phyloP scores from a whole-genome alignment of 92 coral and sea anemone genomes.

The Zoanthus sociatus region DNA sequence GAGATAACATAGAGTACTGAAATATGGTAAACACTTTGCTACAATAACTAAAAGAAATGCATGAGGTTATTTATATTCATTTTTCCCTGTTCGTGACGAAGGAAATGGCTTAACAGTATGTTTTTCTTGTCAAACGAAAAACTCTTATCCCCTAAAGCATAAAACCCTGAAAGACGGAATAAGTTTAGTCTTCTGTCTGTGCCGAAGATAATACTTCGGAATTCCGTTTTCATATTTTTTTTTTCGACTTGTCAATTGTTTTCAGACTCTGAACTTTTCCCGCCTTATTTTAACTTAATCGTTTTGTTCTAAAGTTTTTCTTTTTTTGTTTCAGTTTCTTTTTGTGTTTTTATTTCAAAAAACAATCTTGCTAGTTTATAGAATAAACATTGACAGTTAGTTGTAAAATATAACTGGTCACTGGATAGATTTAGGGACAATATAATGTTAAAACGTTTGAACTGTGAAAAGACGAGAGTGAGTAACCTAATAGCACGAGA shows the following conservation, averaged over 20 bases:
- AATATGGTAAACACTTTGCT: too few species aligned
- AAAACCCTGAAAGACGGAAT: neutral
- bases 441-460: too few species aligned
- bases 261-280: conserved; percentile 14
- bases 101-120: neutral
- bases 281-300: neutral
- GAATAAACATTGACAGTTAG: neutral
- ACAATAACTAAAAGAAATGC: too few species aligned
- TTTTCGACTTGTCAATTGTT: neutral
- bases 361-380: neutral
- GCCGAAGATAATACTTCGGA: neutral
- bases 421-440: too few species aligned
- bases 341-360: neutral
- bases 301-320: neutral
- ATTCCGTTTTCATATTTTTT: neutral
- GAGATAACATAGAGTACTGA: too few species aligned
- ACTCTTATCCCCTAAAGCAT: neutral
- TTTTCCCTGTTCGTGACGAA: too few species aligned
- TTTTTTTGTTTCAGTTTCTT: neutral
- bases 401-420: neutral
- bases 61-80: too few species aligned
- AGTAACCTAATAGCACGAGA: too few species aligned
- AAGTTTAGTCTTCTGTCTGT: neutral
- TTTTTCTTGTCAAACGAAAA: neutral
- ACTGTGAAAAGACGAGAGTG: too few species aligned